A percentile compares a stretch with the other conserved stretches of the same genome.
Evolutionary conservation across 2,888 invertebrate genomes (phyloP).

Genomic region (Agrochola lychnidis): DNA sequence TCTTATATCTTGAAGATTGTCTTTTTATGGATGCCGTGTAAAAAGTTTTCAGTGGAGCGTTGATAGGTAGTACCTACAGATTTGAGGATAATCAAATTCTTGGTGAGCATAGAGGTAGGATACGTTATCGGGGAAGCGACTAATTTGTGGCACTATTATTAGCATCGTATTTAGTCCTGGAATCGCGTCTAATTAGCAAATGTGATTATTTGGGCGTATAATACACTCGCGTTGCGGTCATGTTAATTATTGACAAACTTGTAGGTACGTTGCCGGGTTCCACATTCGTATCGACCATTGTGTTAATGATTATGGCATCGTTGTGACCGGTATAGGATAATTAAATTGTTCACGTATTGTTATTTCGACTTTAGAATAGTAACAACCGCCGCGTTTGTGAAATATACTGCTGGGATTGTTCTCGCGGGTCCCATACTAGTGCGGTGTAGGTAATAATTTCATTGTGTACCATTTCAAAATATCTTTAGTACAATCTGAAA

Average conservation of each 20-base stretch:
- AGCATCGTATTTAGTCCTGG: conserved; percentile 66
- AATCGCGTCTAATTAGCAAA: conserved; percentile 70
- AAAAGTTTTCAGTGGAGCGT: conserved; percentile 64
- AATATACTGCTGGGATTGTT: conserved; percentile 27
- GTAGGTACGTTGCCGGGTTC: conserved; percentile 54
- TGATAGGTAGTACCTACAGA: conserved; percentile 46
- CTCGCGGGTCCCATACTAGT: conserved; percentile 37
- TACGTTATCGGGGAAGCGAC: conserved; percentile 26
- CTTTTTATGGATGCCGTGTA: conserved; percentile 69
- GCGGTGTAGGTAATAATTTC: conserved; percentile 10
- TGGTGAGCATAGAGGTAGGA: not conserved
- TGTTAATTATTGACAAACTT: conserved; percentile 74
- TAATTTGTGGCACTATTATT: conserved; percentile 65
- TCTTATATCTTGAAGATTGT: conserved; percentile 65
- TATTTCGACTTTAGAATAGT: conserved; percentile 53
- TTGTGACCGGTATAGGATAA: conserved; percentile 65
- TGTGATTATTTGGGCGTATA: conserved; percentile 71
- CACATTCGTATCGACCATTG: conserved; percentile 61
- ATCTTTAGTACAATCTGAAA: not conserved
- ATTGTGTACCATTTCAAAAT: conserved; percentile 6
- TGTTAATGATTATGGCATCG: conserved; percentile 69
- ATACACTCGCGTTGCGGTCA: conserved; percentile 68
- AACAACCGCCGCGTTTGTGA: conserved; percentile 13
- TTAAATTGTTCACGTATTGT: conserved; percentile 63
- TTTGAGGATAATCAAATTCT: conserved; percentile 28